Base-by-base conservation (phyloP, 2,888 invertebrate genomes). In the Pammene fasciana region DNA sequence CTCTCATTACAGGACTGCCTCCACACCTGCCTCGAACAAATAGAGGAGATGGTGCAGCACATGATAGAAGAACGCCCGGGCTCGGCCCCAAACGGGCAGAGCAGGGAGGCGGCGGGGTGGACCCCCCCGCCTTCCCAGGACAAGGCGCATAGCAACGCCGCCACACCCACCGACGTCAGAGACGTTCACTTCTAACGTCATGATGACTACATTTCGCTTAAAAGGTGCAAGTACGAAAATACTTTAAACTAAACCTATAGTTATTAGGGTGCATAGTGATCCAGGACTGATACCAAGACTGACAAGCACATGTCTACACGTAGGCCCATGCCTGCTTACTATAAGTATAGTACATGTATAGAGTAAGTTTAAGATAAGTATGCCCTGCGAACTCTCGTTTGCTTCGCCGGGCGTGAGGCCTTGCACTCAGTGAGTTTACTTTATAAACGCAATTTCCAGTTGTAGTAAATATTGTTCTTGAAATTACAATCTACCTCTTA, bases 131-230 rank as follows among this genome's bases (percentile, higher is more conserved):
- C 92, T 75, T 78, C 86, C 75, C 91, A 86, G 77, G 92, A 91
- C 88, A 93, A 94, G 86, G 94, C 94, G 75, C 95, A 95, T 89
- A 95, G 94, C 87, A 95, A 95, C 87, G 96, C 97, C 76, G 95
- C 95, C 76, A 97, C 97, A 66, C 97, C 97, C 78, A 97, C 97
- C 78, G 97, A 97, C 87, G 96, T 97, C 78, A 94, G 96, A 79
- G 96, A 97, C 88, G 95, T 97, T 75, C 95, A 96, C 88, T 97
- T 96, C 92, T 96, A 92, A 90, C 60, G 72, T 71, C 67, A 72
- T 16, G 48, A 48, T 48, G 16, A 48, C 18, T 11, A 50, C 50
- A 50, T 55, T 62, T 70, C 73, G 55, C 65, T 68, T 71, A 61
- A 48, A 57, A 43, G 68, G 87, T 89, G 88, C 88, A 86, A 89